These are phyloP conservation scores for Pachycephus smyrnensis DNA, from an alignment of 2,888 invertebrate genomes.

Conservation along the genomic window DNA sequence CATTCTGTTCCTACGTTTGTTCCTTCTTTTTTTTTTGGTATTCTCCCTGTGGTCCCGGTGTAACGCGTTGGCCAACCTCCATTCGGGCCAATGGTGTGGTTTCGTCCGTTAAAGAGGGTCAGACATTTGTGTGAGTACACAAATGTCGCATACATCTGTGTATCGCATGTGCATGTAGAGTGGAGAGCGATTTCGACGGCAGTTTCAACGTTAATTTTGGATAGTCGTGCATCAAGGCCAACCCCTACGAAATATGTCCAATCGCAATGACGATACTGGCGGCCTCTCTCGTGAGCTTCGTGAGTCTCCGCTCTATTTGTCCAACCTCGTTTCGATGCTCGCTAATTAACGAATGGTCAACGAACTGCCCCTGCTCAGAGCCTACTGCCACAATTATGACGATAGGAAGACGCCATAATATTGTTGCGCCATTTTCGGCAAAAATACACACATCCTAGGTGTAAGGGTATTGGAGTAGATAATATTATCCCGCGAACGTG, in stretches of 20 bases:
- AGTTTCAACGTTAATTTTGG: conserved; percentile 6
- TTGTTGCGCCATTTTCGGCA: background rate
- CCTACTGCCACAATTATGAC: background rate
- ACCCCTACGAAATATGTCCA: background rate
- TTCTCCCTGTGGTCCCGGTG: background rate
- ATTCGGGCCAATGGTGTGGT: background rate
- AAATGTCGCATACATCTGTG: background rate
- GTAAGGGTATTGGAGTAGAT: too few species aligned
- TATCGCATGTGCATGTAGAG: background rate
- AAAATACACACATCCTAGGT: too few species aligned
- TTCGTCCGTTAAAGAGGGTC: background rate
- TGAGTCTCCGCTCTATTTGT: conserved; percentile 29
- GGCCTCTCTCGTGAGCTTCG: background rate
- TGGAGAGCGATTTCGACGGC: background rate
- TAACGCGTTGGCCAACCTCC: background rate
- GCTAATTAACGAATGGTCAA: conserved; percentile 38
- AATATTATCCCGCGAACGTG: too few species aligned
- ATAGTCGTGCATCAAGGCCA: background rate
- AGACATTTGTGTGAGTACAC: too few species aligned
- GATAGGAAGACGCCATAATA: background rate
- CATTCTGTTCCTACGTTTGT: background rate
- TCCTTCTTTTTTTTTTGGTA: background rate
- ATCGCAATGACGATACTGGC: background rate
- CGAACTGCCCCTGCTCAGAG: background rate
- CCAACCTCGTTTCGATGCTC: conserved; percentile 37